phyloP scores from a whole-genome alignment of 2,888 invertebrate species.

The Dasysyrphus albostriatus region DNA sequence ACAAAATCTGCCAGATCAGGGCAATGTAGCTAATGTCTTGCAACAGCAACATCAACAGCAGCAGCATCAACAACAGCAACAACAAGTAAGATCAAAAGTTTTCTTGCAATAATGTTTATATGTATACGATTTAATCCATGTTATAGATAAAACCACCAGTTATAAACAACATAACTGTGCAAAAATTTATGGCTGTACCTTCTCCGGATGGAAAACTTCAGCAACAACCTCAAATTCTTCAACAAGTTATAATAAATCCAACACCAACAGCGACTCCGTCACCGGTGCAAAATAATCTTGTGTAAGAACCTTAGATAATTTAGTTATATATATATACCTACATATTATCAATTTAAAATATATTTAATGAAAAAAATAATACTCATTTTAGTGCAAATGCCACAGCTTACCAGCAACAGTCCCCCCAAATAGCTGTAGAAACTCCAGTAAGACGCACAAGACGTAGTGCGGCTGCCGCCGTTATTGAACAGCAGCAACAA shows the following conservation, averaged over 20 bases:
- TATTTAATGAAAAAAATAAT: neutral
- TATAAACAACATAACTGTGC: slow-evolving; percentile 67
- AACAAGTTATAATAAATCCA: slow-evolving; percentile 71
- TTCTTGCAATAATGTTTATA: neutral
- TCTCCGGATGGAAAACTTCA: slow-evolving; percentile 67
- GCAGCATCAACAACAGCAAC: slow-evolving; percentile 50
- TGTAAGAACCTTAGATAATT: slow-evolving; percentile 51
- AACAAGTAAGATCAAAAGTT: slow-evolving; percentile 43
- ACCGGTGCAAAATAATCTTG: slow-evolving; percentile 62
- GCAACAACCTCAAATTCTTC: slow-evolving; percentile 72
- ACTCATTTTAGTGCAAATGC: slow-evolving; percentile 46
- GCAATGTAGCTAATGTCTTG: slow-evolving; percentile 39
- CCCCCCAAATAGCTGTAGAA: slow-evolving; percentile 41
- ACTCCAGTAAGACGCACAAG: slow-evolving; percentile 65
- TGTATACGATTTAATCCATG: neutral
- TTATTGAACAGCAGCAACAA: slow-evolving; percentile 27
- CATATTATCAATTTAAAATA: neutral
- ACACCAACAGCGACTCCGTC: slow-evolving; percentile 27
- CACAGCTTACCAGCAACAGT: slow-evolving; percentile 57
- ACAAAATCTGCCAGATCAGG: slow-evolving; percentile 62
- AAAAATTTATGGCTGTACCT: slow-evolving; percentile 61
- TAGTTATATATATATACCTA: neutral
- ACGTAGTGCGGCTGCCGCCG: slow-evolving; percentile 63
- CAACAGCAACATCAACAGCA: slow-evolving; percentile 59
- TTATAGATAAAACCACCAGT: slow-evolving; percentile 61